Base-by-base conservation (phyloP, 2,888 invertebrate genomes). In the Seira musarum region DNA sequence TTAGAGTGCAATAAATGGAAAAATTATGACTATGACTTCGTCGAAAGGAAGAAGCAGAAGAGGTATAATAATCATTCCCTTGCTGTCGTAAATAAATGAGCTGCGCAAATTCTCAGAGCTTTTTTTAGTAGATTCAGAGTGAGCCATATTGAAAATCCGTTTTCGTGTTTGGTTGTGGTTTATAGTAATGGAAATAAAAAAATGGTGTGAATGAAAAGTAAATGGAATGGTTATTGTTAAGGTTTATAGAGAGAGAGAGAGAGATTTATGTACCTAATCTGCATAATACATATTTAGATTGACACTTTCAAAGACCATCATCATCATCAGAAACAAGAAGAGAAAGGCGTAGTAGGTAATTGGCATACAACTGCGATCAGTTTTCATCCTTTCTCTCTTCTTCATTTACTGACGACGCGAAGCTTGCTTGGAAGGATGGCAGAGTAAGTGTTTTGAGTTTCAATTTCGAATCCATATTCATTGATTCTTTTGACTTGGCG, bases 121-220 rank as follows among this genome's bases (percentile, higher is more conserved):
- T n/a, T n/a, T n/a, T n/a, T n/a, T n/a, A n/a, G n/a, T n/a, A n/a
- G n/a, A 57, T 57, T 57, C 17, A 15, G 15, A 57, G 57, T 57
- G 57, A 57, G 57, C n/a, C 10, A 57, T 15, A 57, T 57, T 57
- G 57, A 57, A 57, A 57, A 57, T 13, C 57, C 57, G 57, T 57
- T 57, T 57, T 57, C 57, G 57, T 57, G 57, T 57, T 57, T 57
- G 57, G 57, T 57, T 57, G 57, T 57, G 57, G 57, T 57, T 57
- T 57, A 57, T 17, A 40, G 40, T 40, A 57, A 15, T 57, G 57
- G 57, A 57, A 57, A n/a, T 57, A 57, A 57, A 57, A n/a, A 57
- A 57, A 15, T 57, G 17, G 57, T 57, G 57, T 57, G 57, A 57
- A 10, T 57, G 57, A 13, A 40, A 40, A 40, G 40, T 40, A 6